Evolutionary conservation across 2,888 invertebrate genomes (phyloP), one percentile per base, ranked within the genome.

Genomic region (Venusia cambrica): DNA sequence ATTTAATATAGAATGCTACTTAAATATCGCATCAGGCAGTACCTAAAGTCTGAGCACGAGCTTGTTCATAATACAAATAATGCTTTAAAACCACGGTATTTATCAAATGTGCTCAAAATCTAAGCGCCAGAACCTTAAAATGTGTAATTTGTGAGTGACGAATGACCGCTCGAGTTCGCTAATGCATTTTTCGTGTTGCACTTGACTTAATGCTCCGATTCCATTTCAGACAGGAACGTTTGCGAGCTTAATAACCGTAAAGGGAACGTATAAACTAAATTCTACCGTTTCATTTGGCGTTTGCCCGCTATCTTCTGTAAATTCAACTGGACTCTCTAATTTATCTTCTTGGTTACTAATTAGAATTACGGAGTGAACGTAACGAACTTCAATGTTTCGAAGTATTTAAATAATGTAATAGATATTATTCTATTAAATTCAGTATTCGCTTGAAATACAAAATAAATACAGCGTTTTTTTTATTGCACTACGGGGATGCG

Each of bases 121-220:
- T 11, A 16, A 3, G n/a, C 9, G 2, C 3, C 4, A 13, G 5
- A 16, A 5, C 8, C 6, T 11, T 6, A 13, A 18, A 25, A n/a
- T 8, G 4, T 32, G 8, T 14, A 17, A 26, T 18, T 19, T 52
- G 73, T 74, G 77, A 76, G 68, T 77, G 80, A 84, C 66, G 67
- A 75, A 84, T 78, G 70, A 65, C 48, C 64, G 55, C 57, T 53
- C 52, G 48, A 54, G 34, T 47, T 57, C 55, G 53, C 74, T 85
- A 87, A 87, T 87, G 87, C 85, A 85, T 83, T 85, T 85, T 84
- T 81, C 87, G 78, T 85, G 85, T 83, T 84, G 83, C 85, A 83
- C 81, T 85, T 79, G 85, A 81, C 80, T 84, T 81, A 84, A 85
- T 84, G 75, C 72, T 66, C 57, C 60, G 60, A 62, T 68, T 68